Base-by-base conservation (phyloP, 2,888 invertebrate genomes). In the Dryadula phaetusa region DNA sequence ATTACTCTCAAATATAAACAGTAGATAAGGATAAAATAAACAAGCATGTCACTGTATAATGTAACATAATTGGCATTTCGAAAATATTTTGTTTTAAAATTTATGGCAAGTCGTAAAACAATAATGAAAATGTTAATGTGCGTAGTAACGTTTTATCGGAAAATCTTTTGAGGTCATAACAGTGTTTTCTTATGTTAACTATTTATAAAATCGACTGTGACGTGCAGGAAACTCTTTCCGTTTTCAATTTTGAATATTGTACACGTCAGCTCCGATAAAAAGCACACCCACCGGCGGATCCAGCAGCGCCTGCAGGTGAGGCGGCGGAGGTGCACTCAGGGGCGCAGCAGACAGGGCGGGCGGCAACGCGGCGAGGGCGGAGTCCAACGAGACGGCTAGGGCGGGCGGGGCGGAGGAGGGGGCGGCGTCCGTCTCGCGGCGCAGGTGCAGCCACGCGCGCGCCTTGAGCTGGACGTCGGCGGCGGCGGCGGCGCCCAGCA, bases 361-460 rank as follows among this genome's bases (percentile, higher is more conserved):
- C 37, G 65, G 70, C 64, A 60, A 56, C 42, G 60, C 67, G 62
- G 79, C 22, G 10, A 63, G 67, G 60, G 79, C 32, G 32, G 65
- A 16, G 5, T 18, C 42, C 25, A 67, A 64, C 34, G 34, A 5
- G 34, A 63, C 61, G 37, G 49, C 61, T n/a, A 68, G 65, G 58
- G 54, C 60, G 25, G 63, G 54, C 47, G 40, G 14, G 37, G 63
- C 60, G 16, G 10, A 4, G 6, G 54, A 49, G 25, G 58, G 53
- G 18, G 20, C 46, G 28, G 37, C 34, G 47, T 34, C 32, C 10
- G n/a, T 8, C 42, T 65, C 37, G 62, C 32, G 54, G 20, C 37
- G 37, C 56, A 69, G 77, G 75, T 74, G 72, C 72, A 77, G 74
- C 83, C 79, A 82, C 34, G 77, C 72, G 78, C 82, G 85, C 71